Conservation (phyloP, 2,113 vertebrate genomes). For the Mirza zaza region DNA sequence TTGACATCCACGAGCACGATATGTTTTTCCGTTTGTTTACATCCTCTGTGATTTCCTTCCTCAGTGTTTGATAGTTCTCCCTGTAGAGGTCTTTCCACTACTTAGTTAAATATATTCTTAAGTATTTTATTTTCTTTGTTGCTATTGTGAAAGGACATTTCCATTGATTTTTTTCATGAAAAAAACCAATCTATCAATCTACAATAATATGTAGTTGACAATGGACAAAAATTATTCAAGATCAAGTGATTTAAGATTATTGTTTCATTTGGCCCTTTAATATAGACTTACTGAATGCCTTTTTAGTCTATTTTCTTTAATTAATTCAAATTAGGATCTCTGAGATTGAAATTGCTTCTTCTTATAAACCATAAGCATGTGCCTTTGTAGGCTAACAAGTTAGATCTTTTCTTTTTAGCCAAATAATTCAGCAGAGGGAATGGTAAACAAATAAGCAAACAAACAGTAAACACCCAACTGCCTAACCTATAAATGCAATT, state of each 20-base stretch:
- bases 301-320: not conserved
- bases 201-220: not conserved
- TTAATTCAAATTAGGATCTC: not conserved
- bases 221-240: not conserved
- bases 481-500: not conserved
- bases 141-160: not conserved
- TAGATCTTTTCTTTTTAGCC: not conserved
- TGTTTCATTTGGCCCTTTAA: not conserved
- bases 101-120: too few species aligned
- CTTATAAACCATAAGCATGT: not conserved
- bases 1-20: not conserved
- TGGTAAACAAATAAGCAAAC: not conserved
- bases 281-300: not conserved
- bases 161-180: not conserved
- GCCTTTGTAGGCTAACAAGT: not conserved
- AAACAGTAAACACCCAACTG: not conserved
- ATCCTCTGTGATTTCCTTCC: too few species aligned
- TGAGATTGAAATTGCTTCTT: not conserved
- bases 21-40: too few species aligned
- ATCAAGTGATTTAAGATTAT: not conserved
- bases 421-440: not conserved
- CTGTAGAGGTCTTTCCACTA: too few species aligned
- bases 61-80: too few species aligned
- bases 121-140: too few species aligned
- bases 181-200: not conserved